Conservation (phyloP, 2,797 vertebrate genomes). For the Mormyrops boulengeri region DNA sequence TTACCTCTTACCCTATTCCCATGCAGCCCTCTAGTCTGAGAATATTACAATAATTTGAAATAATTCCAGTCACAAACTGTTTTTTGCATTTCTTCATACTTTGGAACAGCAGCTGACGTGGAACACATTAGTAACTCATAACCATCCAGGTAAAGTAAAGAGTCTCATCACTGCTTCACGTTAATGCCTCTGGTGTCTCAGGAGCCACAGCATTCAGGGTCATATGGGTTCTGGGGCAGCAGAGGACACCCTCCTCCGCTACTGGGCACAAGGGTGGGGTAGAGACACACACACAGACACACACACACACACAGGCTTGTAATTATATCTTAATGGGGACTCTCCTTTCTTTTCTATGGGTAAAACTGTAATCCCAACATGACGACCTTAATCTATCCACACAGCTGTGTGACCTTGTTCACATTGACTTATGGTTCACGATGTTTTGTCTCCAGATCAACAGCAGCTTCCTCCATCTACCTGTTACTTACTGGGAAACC, state of each 20-base stretch:
- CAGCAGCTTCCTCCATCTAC: not conserved
- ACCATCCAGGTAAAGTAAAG: constrained; percentile 24
- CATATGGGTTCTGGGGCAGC: not conserved
- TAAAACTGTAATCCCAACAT: too few relatives aligned
- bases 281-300: not conserved
- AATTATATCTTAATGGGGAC: too few relatives aligned
- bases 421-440: not conserved
- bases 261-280: not conserved
- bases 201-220: constrained; percentile 17
- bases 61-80: not conserved
- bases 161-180: constrained; percentile 37
- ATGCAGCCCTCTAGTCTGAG: not conserved
- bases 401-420: not conserved
- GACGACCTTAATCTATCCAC: not conserved
- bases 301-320: not conserved
- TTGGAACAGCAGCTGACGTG: not conserved
- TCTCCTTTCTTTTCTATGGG: too few relatives aligned
- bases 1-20: not conserved
- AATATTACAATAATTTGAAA: not conserved
- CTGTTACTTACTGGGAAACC: not conserved
- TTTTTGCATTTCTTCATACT: not conserved
- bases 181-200: constrained; percentile 42
- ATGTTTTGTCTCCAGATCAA: not conserved
- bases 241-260: not conserved
- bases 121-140: not conserved